Percentiles rank a stretch among this genome's conserved stretches.
Evolutionary conservation across 2,113 vertebrate species (phyloP).

Genomic region (Brevimyrus niger): DNA sequence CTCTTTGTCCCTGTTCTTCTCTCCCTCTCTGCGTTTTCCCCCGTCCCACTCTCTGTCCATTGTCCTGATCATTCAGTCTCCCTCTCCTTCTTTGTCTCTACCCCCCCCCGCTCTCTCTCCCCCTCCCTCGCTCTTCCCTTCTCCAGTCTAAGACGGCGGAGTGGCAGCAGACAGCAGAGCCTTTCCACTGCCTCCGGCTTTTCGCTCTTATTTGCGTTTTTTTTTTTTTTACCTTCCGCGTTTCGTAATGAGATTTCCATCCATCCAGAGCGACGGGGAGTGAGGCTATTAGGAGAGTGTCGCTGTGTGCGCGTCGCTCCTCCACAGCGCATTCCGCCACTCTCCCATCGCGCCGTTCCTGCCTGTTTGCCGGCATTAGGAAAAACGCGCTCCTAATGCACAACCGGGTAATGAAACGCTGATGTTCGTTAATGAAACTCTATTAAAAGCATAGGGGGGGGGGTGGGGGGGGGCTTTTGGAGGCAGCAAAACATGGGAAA

Average conservation of each 20-base stretch:
- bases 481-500: slow-evolving; percentile 46
- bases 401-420: slow-evolving; percentile 63
- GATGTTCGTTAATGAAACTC: slow-evolving; percentile 69
- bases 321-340: slow-evolving; percentile 41
- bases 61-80: neutral
- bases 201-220: slow-evolving; percentile 43
- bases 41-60: neutral
- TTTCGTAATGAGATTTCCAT: slow-evolving; percentile 65
- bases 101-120: neutral
- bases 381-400: slow-evolving; percentile 37
- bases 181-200: slow-evolving; percentile 49
- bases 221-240: slow-evolving; percentile 47
- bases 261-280: slow-evolving; percentile 53
- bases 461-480: slow-evolving; percentile 32
- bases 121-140: slow-evolving; percentile 26
- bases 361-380: slow-evolving; percentile 40
- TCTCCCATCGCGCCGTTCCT: slow-evolving; percentile 20
- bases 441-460: slow-evolving; percentile 52
- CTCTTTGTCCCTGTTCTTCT: neutral
- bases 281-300: slow-evolving; percentile 54
- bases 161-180: slow-evolving; percentile 44
- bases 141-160: slow-evolving; percentile 44
- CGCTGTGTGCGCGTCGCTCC: slow-evolving; percentile 51
- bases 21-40: neutral
- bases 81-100: neutral